These are phyloP conservation scores for Colius striatus DNA, from an alignment of 2,113 vertebrate species.

Conservation along the genomic window DNA sequence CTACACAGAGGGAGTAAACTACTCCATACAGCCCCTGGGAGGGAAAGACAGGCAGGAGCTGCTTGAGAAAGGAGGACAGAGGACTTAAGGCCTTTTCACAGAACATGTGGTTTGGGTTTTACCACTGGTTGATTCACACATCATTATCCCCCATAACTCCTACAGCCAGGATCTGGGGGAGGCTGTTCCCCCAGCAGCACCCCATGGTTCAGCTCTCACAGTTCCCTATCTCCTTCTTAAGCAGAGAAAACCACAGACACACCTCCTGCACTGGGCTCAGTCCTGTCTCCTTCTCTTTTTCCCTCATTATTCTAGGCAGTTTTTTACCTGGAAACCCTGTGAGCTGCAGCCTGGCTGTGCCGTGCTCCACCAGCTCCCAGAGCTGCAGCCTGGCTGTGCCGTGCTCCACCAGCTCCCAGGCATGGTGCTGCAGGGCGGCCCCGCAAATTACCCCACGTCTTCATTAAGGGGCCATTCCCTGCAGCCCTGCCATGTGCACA, in stretches of 20 bases:
- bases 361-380: rapidly evolving
- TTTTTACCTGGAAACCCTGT: background rate
- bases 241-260: background rate
- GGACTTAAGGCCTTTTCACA: background rate
- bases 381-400: too few species aligned
- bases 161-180: background rate
- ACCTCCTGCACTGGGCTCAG: background rate
- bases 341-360: rapidly evolving
- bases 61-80: background rate
- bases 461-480: background rate
- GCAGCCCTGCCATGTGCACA: rapidly evolving
- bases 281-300: background rate
- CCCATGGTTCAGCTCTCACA: background rate
- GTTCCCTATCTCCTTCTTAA: background rate
- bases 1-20: background rate
- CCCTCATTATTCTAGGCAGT: background rate
- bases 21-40: rapidly evolving
- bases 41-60: background rate
- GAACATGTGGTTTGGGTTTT: background rate
- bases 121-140: background rate
- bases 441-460: background rate
- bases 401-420: background rate
- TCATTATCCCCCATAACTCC: too few species aligned
- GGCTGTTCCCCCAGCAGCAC: background rate
- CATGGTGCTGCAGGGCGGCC: rapidly evolving